phyloP scores from a whole-genome alignment of 2,797 vertebrate species.

The Clarias platycephalus region DNA sequence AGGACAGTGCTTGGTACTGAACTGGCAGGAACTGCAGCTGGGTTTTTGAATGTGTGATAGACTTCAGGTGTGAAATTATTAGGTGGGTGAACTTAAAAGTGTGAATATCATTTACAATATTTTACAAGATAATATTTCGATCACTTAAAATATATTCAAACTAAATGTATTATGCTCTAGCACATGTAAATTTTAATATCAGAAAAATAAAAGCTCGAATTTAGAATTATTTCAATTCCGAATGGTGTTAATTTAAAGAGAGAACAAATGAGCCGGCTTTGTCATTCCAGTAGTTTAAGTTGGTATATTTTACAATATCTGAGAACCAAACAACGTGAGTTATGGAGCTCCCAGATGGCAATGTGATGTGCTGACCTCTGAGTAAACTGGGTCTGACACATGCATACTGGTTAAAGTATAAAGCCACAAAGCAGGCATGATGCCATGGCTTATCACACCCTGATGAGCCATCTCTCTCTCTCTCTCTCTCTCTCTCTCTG shows the following conservation, averaged over 20 bases:
- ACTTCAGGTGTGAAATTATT: too few relatives aligned
- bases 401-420: slow-evolving; percentile 11
- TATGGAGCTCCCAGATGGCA: slow-evolving; percentile 17
- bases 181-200: not conserved
- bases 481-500: not conserved
- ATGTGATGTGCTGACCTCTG: slow-evolving; percentile 22
- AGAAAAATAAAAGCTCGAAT: not conserved
- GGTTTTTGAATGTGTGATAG: too few relatives aligned
- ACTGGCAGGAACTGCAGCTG: too few relatives aligned
- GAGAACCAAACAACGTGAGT: not conserved
- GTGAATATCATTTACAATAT: too few relatives aligned
- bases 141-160: too few relatives aligned
- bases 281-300: not conserved
- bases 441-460: slow-evolving; percentile 42
- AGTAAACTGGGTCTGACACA: slow-evolving; percentile 28
- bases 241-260: not conserved
- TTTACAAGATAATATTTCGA: too few relatives aligned
- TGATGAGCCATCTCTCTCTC: slow-evolving; percentile 34
- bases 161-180: too few relatives aligned
- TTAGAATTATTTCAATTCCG: too few relatives aligned
- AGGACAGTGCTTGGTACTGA: too few relatives aligned
- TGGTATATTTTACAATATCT: not conserved
- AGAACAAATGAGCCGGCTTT: not conserved
- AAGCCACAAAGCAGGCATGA: slow-evolving; percentile 28
- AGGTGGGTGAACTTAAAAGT: too few relatives aligned